A percentile compares a stretch with the other conserved stretches of the same genome.
Evolutionary conservation across 2,113 vertebrate species (phyloP).

Genomic region (Megalops atlanticus): DNA sequence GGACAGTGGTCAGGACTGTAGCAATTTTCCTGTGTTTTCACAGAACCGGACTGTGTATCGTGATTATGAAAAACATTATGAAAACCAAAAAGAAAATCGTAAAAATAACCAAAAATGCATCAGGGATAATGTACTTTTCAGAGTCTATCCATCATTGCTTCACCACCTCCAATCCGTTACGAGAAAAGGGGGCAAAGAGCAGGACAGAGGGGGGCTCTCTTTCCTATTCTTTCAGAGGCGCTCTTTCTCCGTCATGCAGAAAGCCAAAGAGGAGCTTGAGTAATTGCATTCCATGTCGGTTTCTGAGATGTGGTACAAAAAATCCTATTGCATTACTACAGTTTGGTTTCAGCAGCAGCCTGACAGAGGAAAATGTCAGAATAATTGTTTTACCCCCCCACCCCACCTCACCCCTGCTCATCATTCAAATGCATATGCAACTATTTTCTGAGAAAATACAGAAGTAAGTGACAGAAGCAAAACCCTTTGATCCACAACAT

Average conservation of each 20-base stretch:
- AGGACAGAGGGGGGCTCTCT: slow-evolving; percentile 54
- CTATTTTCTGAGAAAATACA: too few species aligned
- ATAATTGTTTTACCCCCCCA: slow-evolving; percentile 69
- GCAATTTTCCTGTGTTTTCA: slow-evolving; percentile 69
- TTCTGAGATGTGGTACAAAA: slow-evolving; percentile 70
- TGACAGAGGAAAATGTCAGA: slow-evolving; percentile 67
- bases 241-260: slow-evolving; percentile 41
- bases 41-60: slow-evolving; percentile 66
- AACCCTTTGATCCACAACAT: too few species aligned
- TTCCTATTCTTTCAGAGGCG: slow-evolving; percentile 17
- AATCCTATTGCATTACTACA: slow-evolving; percentile 68
- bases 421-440: too few species aligned
- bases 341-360: slow-evolving; percentile 61
- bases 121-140: slow-evolving; percentile 76
- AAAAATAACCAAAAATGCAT: slow-evolving; percentile 75
- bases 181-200: slow-evolving; percentile 55
- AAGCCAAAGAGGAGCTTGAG: slow-evolving; percentile 64
- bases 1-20: slow-evolving; percentile 63
- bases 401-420: slow-evolving; percentile 36
- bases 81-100: slow-evolving; percentile 63
- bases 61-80: slow-evolving; percentile 69
- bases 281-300: slow-evolving; percentile 74
- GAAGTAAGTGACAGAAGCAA: too few species aligned
- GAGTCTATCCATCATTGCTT: slow-evolving; percentile 80
- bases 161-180: slow-evolving; percentile 71